Conservation (phyloP, 2,888 invertebrate genomes). For the Spialia ferax region DNA sequence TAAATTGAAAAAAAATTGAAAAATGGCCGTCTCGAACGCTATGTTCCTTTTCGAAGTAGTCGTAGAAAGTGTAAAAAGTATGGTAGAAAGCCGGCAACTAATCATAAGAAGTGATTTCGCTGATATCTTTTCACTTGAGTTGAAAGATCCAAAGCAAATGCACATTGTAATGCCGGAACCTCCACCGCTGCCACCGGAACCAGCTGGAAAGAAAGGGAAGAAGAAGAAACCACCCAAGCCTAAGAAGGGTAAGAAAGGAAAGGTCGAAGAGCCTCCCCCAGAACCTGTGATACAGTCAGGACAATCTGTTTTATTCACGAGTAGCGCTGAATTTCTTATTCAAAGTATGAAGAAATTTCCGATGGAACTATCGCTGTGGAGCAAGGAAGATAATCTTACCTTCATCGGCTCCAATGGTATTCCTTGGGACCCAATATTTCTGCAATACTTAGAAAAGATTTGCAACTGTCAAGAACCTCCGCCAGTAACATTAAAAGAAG, state of each 20-base stretch:
- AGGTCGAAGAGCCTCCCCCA: slow-evolving; percentile 62
- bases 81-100: slow-evolving; percentile 65
- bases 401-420: slow-evolving; percentile 68
- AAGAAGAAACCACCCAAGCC: slow-evolving; percentile 62
- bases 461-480: slow-evolving; percentile 56
- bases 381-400: slow-evolving; percentile 70
- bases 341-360: slow-evolving; percentile 73
- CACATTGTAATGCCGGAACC: slow-evolving; percentile 79
- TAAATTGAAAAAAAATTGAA: slow-evolving; percentile 47
- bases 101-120: slow-evolving; percentile 76
- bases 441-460: slow-evolving; percentile 64
- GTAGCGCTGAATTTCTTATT: slow-evolving; percentile 71
- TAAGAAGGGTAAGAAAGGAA: slow-evolving; percentile 68
- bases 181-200: slow-evolving; percentile 72
- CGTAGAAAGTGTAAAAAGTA: slow-evolving; percentile 67
- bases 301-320: slow-evolving; percentile 75
- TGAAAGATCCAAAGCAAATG: slow-evolving; percentile 80
- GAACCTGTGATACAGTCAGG: slow-evolving; percentile 77
- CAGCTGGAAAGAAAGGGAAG: slow-evolving; percentile 65
- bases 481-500: slow-evolving; percentile 67
- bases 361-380: slow-evolving; percentile 74
- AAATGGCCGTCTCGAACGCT: slow-evolving; percentile 73
- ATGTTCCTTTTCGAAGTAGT: slow-evolving; percentile 81
- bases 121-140: slow-evolving; percentile 76
- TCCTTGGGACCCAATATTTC: slow-evolving; percentile 73